These are phyloP conservation scores for Etia nguti DNA, from an alignment of 2,113 vertebrate genomes.

Conservation along the genomic window DNA sequence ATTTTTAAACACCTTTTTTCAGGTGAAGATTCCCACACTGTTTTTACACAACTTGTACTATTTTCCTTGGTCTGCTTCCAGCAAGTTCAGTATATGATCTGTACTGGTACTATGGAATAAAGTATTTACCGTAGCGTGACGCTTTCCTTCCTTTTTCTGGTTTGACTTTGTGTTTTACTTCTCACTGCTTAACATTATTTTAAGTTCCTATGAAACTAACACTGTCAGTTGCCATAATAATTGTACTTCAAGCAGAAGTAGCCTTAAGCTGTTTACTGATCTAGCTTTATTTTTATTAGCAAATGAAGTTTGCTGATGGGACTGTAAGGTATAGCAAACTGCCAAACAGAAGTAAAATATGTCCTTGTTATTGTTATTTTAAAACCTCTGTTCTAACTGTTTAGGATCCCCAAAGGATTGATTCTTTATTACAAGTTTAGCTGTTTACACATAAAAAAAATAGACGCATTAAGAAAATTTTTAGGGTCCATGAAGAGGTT, in stretches of 20 bases:
- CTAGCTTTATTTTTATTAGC: background rate
- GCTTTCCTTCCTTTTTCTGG: background rate
- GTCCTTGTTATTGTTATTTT: background rate
- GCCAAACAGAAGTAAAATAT: background rate
- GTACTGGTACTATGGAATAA: slow-evolving; percentile 53
- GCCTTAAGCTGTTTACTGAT: rapidly evolving
- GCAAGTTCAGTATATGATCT: slow-evolving; percentile 20
- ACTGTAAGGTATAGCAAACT: background rate
- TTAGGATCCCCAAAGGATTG: background rate
- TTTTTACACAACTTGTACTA: slow-evolving; percentile 51
- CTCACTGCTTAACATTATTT: background rate
- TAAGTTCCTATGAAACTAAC: background rate
- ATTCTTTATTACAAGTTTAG: background rate
- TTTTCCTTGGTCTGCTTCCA: slow-evolving; percentile 39
- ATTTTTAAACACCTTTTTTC: slow-evolving; percentile 42
- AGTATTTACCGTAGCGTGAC: slow-evolving; percentile 8
- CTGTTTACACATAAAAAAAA: background rate
- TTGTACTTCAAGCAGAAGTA: background rate
- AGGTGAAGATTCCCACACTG: slow-evolving; percentile 34
- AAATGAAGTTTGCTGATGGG: background rate
- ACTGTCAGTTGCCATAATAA: background rate
- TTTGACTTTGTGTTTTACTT: background rate
- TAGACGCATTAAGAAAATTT: background rate
- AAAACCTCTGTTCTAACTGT: background rate
- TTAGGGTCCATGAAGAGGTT: background rate